A percentile compares a stretch with the other conserved stretches of the same genome.
These are phyloP conservation scores for Orchestia grillus DNA, from an alignment of 1,140 invertebrate species.

Conservation along the genomic window DNA sequence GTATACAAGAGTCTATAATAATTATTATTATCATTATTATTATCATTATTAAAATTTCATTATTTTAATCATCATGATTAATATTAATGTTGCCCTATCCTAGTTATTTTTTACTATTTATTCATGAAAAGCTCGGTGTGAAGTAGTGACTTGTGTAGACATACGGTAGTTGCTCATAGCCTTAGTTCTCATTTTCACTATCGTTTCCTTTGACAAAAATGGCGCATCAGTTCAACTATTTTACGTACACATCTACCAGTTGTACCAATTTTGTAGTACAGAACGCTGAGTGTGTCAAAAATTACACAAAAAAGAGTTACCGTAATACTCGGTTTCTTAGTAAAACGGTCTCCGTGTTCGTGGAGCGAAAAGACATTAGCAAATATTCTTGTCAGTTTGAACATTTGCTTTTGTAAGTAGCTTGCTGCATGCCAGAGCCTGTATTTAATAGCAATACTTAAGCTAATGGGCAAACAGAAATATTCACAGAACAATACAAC, in stretches of 20 bases:
- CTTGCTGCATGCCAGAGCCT: neutral
- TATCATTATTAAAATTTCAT: neutral
- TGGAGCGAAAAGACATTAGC: neutral
- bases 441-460: neutral
- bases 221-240: neutral
- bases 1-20: constrained; percentile 54
- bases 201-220: neutral
- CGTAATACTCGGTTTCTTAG: neutral
- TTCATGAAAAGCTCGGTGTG: constrained; percentile 23
- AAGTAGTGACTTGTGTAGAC: constrained; percentile 4
- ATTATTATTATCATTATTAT: constrained; percentile 37
- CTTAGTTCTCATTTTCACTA: neutral
- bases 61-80: constrained; percentile 31
- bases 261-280: neutral
- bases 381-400: neutral
- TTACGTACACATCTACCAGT: neutral
- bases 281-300: neutral
- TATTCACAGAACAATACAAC: neutral
- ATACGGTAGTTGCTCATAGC: neutral
- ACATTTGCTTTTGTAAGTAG: neutral
- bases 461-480: neutral
- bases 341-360: neutral
- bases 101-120: constrained; percentile 56
- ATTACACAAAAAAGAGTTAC: neutral
- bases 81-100: neutral